phyloP scores from a whole-genome alignment of 1,140 invertebrate species.

The Drosophila hydei region DNA sequence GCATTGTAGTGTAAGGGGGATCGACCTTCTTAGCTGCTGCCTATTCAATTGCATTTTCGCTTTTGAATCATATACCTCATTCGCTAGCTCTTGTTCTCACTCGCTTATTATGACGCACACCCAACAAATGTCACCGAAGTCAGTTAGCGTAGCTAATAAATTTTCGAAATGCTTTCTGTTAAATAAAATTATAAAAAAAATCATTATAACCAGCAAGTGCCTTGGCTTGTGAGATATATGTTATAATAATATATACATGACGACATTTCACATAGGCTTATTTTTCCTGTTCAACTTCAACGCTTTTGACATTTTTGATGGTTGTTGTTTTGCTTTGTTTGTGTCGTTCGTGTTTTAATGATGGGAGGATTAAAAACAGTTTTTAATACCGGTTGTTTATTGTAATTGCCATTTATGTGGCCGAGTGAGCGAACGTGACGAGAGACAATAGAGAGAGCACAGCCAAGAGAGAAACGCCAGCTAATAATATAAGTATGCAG shows the following conservation, averaged over 20 bases:
- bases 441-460: slow-evolving; percentile 19
- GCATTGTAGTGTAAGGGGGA: neutral
- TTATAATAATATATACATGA: neutral
- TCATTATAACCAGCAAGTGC: neutral
- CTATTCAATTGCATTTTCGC: slow-evolving; percentile 3
- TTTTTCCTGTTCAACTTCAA: neutral
- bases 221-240: neutral
- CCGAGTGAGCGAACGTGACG: slow-evolving; percentile 15
- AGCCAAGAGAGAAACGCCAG: slow-evolving; percentile 16
- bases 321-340: slow-evolving; percentile 12
- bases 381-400: slow-evolving; percentile 69
- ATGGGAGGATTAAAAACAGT: slow-evolving; percentile 48
- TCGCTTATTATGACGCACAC: slow-evolving; percentile 5
- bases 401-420: slow-evolving; percentile 61
- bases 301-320: slow-evolving; percentile 21
- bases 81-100: neutral
- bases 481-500: slow-evolving; percentile 29
- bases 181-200: too few species aligned
- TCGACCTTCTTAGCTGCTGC: neutral
- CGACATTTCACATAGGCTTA: neutral
- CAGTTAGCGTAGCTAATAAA: neutral
- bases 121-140: slow-evolving; percentile 15
- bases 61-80: neutral
- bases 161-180: too few species aligned
- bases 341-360: slow-evolving; percentile 37